Percentiles rank a stretch among this genome's conserved stretches.
These are phyloP conservation scores for Ennomos quercinarius DNA, from an alignment of 2,888 invertebrate genomes.

Conservation along the genomic window DNA sequence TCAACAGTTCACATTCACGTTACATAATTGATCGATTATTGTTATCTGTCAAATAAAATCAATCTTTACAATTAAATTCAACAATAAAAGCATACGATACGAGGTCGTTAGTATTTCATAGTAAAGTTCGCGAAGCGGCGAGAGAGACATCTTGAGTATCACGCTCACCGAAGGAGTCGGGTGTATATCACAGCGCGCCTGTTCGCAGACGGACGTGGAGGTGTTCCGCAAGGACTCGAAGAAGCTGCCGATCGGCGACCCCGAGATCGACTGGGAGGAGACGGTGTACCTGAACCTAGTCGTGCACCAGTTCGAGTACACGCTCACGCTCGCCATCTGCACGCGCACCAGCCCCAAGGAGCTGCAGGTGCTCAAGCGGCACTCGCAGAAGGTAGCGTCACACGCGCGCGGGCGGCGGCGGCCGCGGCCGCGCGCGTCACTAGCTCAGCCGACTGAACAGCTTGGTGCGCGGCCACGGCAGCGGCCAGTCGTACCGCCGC, in stretches of 20 bases:
- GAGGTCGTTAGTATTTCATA: conserved; percentile 23
- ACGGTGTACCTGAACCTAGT: conserved; percentile 99
- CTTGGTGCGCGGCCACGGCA: conserved; percentile 91
- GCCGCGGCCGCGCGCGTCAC: conserved; percentile 69
- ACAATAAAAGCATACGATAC: conserved; percentile 70
- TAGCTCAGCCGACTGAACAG: conserved; percentile 84
- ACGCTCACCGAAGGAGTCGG: conserved; percentile 30
- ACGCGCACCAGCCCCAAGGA: conserved; percentile 99
- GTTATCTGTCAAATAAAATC: conserved; percentile 62
- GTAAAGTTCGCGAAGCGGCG: conserved; percentile 26
- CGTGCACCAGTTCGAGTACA: conserved; percentile 99
- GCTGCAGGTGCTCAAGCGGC: conserved; percentile 96
- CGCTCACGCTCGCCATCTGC: conserved; percentile 98
- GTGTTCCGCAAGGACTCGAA: conserved; percentile 99
- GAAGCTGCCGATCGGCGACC: conserved; percentile 98
- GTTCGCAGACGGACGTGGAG: conserved; percentile 94
- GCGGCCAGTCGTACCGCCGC: conserved; percentile 94
- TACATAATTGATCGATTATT: conserved; percentile 61
- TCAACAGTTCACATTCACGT: conserved; percentile 63
- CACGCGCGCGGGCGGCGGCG: conserved; percentile 68
- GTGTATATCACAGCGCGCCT: conserved; percentile 37
- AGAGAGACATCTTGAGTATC: conserved; percentile 9
- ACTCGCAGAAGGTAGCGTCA: conserved; percentile 91
- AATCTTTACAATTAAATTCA: conserved; percentile 65
- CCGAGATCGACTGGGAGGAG: conserved; percentile 99